These are phyloP conservation scores for Diuraphis noxia DNA, from an alignment of 1,140 invertebrate genomes.

Conservation along the genomic window DNA sequence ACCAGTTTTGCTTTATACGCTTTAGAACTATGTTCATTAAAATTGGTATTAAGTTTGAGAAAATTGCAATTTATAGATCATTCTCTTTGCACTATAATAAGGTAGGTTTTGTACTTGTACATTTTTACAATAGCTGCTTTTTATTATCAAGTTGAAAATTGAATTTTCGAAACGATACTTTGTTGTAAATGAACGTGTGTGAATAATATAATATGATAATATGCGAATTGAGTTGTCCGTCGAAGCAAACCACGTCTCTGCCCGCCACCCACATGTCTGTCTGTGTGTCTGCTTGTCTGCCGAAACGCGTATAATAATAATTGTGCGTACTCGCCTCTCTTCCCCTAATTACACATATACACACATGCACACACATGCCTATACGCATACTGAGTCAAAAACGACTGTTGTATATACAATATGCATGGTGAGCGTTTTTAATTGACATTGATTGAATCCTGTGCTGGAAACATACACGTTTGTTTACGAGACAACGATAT, in stretches of 20 bases:
- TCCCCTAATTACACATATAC: background rate
- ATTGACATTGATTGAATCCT: conserved; percentile 27
- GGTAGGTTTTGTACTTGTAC: too few relatives aligned
- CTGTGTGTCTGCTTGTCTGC: background rate
- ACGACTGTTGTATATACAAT: background rate
- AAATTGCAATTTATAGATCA: too few relatives aligned
- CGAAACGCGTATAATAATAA: background rate
- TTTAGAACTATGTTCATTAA: too few relatives aligned
- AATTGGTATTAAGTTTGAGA: too few relatives aligned
- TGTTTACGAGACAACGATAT: background rate
- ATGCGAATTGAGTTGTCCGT: background rate
- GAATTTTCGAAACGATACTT: background rate
- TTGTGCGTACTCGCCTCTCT: background rate
- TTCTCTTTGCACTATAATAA: too few relatives aligned
- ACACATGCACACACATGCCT: background rate
- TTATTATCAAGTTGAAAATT: too few relatives aligned
- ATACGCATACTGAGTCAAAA: background rate
- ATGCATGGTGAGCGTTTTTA: background rate
- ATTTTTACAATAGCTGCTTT: too few relatives aligned
- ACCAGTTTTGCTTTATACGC: too few relatives aligned
- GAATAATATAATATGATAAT: background rate
- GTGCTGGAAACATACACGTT: background rate
- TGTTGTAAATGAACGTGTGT: background rate
- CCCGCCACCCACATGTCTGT: background rate
- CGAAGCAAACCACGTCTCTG: background rate